Evolutionary conservation across 2,797 vertebrate species (phyloP).

Genomic region (Alca torda): DNA sequence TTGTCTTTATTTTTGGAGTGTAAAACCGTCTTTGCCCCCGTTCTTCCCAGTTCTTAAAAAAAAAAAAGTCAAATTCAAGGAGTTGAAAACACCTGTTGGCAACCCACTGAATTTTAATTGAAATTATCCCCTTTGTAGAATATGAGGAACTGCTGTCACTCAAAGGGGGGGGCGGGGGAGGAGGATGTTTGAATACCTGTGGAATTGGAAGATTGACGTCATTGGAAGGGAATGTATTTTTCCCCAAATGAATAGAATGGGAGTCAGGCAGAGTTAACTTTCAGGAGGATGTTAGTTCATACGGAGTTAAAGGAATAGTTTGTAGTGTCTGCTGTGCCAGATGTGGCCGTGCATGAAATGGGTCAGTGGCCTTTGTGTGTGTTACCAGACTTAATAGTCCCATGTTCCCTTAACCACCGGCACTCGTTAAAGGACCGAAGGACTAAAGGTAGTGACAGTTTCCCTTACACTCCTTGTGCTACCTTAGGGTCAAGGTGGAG

Average conservation of each 20-base stretch:
- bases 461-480: background rate
- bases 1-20: slow-evolving; percentile 56
- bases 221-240: background rate
- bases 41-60: slow-evolving; percentile 9
- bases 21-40: background rate
- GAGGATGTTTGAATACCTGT: background rate
- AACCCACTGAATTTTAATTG: background rate
- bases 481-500: background rate
- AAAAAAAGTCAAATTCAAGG: background rate
- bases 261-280: background rate
- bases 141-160: background rate
- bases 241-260: background rate
- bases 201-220: background rate
- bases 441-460: background rate
- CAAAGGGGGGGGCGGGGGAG: background rate
- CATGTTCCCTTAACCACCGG: background rate
- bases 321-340: background rate
- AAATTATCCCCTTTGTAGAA: background rate
- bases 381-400: background rate
- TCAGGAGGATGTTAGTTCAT: background rate
- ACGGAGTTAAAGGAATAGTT: background rate
- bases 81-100: background rate
- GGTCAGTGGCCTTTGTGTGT: background rate
- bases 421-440: background rate
- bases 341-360: background rate